A percentile compares a stretch with the other conserved stretches of the same genome.
Conservation (phyloP, 1,140 invertebrate species). For the Anagrus nilaparvatae region DNA sequence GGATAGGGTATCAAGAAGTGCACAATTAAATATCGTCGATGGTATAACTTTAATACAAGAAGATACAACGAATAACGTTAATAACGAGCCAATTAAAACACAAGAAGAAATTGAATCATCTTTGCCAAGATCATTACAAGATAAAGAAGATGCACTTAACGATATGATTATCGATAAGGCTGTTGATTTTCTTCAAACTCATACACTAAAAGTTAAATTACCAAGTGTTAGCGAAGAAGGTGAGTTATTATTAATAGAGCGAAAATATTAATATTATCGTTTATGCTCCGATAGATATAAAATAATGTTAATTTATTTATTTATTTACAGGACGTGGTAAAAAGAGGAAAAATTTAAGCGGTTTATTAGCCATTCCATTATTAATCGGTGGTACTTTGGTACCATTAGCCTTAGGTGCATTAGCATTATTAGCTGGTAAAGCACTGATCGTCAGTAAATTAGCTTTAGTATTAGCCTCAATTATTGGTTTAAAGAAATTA, state of each 20-base stretch:
- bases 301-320: slow-evolving; percentile 6
- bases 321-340: slow-evolving; percentile 48
- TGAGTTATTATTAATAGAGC: slow-evolving; percentile 15
- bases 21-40: slow-evolving; percentile 53
- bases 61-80: slow-evolving; percentile 32
- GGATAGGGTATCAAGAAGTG: slow-evolving; percentile 55
- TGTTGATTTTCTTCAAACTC: slow-evolving; percentile 59
- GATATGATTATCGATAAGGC: slow-evolving; percentile 63
- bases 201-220: slow-evolving; percentile 66
- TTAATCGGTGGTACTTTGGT: slow-evolving; percentile 68
- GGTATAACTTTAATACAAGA: slow-evolving; percentile 62
- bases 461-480: slow-evolving; percentile 66
- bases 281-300: background rate
- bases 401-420: slow-evolving; percentile 64
- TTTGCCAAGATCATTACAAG: slow-evolving; percentile 55
- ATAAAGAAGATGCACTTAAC: slow-evolving; percentile 63
- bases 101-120: slow-evolving; percentile 54
- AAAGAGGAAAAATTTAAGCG: slow-evolving; percentile 57
- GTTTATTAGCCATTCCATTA: slow-evolving; percentile 62
- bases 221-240: slow-evolving; percentile 47
- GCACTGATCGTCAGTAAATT: slow-evolving; percentile 74
- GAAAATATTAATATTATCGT: slow-evolving; percentile 5
- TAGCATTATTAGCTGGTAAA: slow-evolving; percentile 71
- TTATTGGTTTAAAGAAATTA: slow-evolving; percentile 74
- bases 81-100: slow-evolving; percentile 34